phyloP scores from a whole-genome alignment of 2,113 vertebrate species.

The Varanus komodoensis region DNA sequence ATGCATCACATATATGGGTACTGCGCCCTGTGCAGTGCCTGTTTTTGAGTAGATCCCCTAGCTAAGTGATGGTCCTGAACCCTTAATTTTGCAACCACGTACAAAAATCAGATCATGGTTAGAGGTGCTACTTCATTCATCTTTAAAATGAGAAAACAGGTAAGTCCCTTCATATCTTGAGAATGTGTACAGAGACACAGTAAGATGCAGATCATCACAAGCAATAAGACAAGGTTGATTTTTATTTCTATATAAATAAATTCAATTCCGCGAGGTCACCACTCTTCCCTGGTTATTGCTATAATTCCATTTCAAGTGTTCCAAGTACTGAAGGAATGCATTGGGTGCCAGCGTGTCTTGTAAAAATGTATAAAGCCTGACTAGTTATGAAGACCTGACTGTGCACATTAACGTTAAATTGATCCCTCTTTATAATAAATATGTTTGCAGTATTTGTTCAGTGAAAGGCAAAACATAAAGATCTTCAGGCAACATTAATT shows the following conservation, averaged over 20 bases:
- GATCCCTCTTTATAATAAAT: not conserved
- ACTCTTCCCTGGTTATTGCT: not conserved
- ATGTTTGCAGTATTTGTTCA: not conserved
- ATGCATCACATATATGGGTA: too few species aligned
- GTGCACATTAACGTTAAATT: not conserved
- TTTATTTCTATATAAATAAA: constrained; percentile 15
- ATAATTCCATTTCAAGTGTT: not conserved
- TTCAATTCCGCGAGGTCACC: not conserved
- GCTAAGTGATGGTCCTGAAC: too few species aligned
- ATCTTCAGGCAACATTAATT: not conserved
- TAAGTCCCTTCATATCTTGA: not conserved
- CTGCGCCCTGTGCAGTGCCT: too few species aligned
- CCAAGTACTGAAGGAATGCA: not conserved
- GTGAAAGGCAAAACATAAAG: not conserved
- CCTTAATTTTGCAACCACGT: not conserved
- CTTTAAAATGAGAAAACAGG: not conserved
- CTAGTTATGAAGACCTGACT: not conserved
- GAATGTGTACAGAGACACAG: not conserved
- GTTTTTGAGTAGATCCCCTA: too few species aligned
- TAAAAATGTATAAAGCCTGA: not conserved
- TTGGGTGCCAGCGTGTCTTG: not conserved
- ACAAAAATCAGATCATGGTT: not conserved
- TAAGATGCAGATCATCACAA: not conserved
- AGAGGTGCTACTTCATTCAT: not conserved
- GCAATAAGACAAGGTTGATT: not conserved